These are phyloP conservation scores for Aplochiton taeniatus DNA, from an alignment of 2,797 vertebrate genomes.

Conservation along the genomic window DNA sequence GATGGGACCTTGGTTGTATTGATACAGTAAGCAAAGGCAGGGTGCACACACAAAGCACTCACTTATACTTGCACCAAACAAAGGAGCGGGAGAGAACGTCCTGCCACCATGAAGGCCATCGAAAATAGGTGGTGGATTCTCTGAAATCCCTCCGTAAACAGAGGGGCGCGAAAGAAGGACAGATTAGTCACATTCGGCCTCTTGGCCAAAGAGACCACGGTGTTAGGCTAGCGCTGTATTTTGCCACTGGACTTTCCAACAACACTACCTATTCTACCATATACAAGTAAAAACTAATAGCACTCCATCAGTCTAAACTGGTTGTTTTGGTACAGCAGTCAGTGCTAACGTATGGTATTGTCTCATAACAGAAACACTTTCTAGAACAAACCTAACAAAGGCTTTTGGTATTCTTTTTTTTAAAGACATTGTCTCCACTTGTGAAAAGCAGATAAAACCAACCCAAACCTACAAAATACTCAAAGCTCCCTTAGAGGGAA, in stretches of 20 bases:
- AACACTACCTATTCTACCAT: too few species aligned
- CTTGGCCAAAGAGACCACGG: too few species aligned
- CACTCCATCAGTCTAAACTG: too few species aligned
- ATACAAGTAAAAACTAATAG: too few species aligned
- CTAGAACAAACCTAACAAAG: neutral
- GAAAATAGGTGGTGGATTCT: slow-evolving; percentile 17
- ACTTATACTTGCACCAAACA: slow-evolving; percentile 23
- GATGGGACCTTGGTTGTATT: slow-evolving; percentile 20
- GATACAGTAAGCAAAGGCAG: slow-evolving; percentile 47
- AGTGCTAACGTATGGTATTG: too few species aligned
- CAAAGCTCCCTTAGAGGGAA: neutral
- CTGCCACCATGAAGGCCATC: slow-evolving; percentile 5
- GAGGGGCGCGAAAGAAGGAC: neutral
- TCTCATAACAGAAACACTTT: neutral
- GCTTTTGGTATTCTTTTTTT: neutral
- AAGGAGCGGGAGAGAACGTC: slow-evolving; percentile 24
- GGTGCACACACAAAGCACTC: slow-evolving; percentile 30
- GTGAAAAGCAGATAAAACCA: slow-evolving; percentile 21
- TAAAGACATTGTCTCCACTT: neutral
- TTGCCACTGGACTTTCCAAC: too few species aligned
- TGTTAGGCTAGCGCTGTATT: too few species aligned
- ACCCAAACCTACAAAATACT: slow-evolving; percentile 20
- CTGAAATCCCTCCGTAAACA: slow-evolving; percentile 26
- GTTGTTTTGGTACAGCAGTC: too few species aligned
- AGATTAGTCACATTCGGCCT: too few species aligned